A percentile compares a stretch with the other conserved stretches of the same genome.
Evolutionary conservation across 2,888 invertebrate species (phyloP).

Genomic region (Hydrotaea cyrtoneurina): DNA sequence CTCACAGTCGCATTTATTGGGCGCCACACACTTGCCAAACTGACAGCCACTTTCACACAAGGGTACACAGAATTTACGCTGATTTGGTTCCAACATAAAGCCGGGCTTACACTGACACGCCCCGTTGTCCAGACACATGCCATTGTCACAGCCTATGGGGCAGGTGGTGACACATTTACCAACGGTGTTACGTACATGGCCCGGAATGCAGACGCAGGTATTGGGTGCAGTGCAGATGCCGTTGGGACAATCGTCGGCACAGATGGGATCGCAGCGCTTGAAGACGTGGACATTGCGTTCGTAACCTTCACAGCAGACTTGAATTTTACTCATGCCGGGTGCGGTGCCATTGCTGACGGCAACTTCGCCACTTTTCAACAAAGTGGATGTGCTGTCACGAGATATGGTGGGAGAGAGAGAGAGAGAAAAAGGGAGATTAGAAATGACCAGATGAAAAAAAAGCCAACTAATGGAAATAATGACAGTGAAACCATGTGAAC

Average conservation of each 20-base stretch:
- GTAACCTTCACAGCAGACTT: constrained; percentile 88
- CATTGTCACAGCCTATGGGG: constrained; percentile 86
- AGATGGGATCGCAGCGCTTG: constrained; percentile 81
- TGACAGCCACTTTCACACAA: constrained; percentile 77
- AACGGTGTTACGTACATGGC: constrained; percentile 77
- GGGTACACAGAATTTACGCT: constrained; percentile 76
- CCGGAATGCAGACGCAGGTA: constrained; percentile 81
- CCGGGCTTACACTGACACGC: constrained; percentile 78
- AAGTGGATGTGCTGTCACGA: constrained; percentile 77
- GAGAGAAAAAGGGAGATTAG: too few relatives aligned
- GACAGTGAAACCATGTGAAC: too few relatives aligned
- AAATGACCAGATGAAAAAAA: too few relatives aligned
- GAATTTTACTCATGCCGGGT: constrained; percentile 84
- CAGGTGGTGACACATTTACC: constrained; percentile 85
- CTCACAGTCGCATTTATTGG: constrained; percentile 75
- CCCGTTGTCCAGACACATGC: constrained; percentile 76
- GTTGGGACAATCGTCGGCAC: constrained; percentile 81
- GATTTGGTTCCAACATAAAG: constrained; percentile 76
- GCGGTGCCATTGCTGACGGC: constrained; percentile 81
- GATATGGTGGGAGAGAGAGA: not conserved
- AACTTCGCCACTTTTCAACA: constrained; percentile 69
- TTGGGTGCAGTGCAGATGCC: constrained; percentile 82
- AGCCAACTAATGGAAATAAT: too few relatives aligned
- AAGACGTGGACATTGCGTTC: constrained; percentile 83
- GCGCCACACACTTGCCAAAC: constrained; percentile 74